phyloP scores from a whole-genome alignment of 2,113 vertebrate species.

The Nothocercus nigrocapillus region DNA sequence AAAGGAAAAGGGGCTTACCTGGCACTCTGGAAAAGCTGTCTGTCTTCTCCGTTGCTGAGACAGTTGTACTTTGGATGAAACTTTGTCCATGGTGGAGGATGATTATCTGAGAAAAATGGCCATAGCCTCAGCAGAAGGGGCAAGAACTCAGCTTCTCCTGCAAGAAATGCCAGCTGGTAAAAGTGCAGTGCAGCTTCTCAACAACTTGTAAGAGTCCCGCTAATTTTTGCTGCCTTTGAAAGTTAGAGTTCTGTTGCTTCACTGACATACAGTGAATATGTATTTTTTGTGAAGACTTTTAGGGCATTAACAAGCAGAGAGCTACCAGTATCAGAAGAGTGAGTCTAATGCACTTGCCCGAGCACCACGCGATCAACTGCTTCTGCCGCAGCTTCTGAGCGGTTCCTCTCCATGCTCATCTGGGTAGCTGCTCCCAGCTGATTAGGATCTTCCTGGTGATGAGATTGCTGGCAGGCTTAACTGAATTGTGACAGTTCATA shows the following conservation, averaged over 20 bases:
- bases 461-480: not conserved
- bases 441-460: not conserved
- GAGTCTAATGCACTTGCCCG: not conserved
- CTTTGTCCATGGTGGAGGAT: rapidly evolving
- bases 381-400: not conserved
- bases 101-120: not conserved
- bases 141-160: not conserved
- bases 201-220: not conserved
- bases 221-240: not conserved
- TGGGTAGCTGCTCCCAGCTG: not conserved
- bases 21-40: not conserved
- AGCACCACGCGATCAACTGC: not conserved
- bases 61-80: not conserved
- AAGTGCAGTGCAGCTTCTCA: not conserved
- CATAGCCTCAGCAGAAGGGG: not conserved
- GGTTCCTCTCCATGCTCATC: not conserved
- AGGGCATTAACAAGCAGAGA: not conserved
- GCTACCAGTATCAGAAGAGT: not conserved
- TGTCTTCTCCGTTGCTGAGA: not conserved
- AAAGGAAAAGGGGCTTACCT: not conserved
- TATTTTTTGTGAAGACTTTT: rapidly evolving
- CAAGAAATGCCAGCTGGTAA: not conserved
- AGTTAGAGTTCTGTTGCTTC: not conserved
- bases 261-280: not conserved
- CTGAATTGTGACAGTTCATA: not conserved